phyloP scores from a whole-genome alignment of 2,113 vertebrate species.

The Lathamus discolor region DNA sequence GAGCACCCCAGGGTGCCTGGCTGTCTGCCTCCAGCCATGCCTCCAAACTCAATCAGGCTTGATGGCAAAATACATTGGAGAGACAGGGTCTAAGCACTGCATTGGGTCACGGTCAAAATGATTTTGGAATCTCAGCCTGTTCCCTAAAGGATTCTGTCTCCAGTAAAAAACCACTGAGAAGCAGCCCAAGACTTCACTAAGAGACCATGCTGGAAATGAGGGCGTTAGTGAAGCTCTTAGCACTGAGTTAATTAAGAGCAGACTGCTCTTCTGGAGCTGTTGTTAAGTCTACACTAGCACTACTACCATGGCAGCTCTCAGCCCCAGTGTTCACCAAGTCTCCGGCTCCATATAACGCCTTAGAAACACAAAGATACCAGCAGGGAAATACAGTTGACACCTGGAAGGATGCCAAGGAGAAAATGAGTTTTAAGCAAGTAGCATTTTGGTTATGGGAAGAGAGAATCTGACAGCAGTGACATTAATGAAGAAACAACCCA shows the following conservation, averaged over 20 bases:
- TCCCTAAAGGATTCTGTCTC: neutral
- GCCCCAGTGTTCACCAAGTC: neutral
- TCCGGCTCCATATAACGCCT: neutral
- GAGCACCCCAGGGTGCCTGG: neutral
- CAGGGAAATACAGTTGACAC: neutral
- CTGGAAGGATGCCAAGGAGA: slow-evolving; percentile 41
- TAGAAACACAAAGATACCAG: neutral
- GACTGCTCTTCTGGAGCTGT: neutral
- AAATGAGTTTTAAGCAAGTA: slow-evolving; percentile 37
- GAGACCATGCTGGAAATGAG: neutral
- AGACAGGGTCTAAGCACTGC: fast-evolving
- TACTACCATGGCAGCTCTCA: neutral
- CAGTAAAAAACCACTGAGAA: neutral
- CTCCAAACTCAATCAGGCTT: neutral
- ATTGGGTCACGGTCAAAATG: neutral
- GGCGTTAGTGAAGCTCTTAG: neutral
- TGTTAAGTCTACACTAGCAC: neutral
- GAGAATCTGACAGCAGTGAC: slow-evolving; percentile 30
- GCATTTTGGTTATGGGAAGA: neutral
- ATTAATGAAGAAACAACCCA: slow-evolving; percentile 39
- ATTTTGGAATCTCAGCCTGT: neutral
- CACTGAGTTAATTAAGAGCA: neutral
- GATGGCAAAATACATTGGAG: neutral
- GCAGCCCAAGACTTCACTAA: neutral
- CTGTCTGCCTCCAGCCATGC: neutral